These are phyloP conservation scores for Eubucco bourcierii DNA, from an alignment of 2,113 vertebrate species.

Conservation along the genomic window DNA sequence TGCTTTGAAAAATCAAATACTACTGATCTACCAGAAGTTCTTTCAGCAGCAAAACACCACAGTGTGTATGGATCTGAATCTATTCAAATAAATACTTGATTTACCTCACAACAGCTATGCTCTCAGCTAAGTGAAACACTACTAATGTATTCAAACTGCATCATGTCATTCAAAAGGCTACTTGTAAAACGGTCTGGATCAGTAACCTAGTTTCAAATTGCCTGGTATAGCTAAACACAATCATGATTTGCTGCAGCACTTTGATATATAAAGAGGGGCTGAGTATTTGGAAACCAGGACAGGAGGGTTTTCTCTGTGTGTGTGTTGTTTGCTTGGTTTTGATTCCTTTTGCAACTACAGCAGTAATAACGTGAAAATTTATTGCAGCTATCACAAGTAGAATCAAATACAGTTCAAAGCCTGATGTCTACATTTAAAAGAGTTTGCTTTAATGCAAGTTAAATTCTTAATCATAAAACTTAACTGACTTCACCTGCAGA, in stretches of 20 bases:
- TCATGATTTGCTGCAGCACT: neutral
- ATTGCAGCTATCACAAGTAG: neutral
- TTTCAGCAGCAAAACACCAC: neutral
- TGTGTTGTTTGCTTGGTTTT: neutral
- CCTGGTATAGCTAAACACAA: neutral
- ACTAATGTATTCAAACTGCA: neutral
- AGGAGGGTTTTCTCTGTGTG: accelerated
- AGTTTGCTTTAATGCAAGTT: neutral
- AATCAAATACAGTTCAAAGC: neutral
- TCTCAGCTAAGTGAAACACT: neutral
- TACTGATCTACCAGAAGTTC: neutral
- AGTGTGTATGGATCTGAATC: neutral
- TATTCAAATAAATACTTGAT: neutral
- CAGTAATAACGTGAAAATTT: neutral
- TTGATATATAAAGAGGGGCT: neutral
- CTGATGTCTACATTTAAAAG: neutral
- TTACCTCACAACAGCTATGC: neutral
- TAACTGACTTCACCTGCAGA: neutral
- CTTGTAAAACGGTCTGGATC: neutral
- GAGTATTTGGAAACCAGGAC: neutral
- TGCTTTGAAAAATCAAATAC: neutral
- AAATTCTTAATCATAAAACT: neutral
- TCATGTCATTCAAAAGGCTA: neutral
- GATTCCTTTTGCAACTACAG: neutral
- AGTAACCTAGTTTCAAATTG: neutral